Evolutionary conservation across 2,888 invertebrate genomes (phyloP).

Genomic region (Alloscopus bannaensis): DNA sequence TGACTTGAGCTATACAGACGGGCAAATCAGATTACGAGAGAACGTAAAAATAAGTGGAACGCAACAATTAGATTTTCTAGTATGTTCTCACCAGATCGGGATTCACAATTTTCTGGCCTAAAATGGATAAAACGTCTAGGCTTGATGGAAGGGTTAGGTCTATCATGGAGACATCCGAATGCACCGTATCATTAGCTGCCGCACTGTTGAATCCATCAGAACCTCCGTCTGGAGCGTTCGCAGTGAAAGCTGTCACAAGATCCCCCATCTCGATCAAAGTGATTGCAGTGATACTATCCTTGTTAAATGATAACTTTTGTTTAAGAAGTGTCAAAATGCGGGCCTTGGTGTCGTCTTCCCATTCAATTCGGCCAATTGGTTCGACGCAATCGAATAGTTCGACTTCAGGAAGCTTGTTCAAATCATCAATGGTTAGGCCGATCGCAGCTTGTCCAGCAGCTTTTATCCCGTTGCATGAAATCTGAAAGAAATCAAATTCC

Average conservation of each 20-base stretch:
- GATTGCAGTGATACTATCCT: constrained; percentile 53
- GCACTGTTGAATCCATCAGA: not conserved
- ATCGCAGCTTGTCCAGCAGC: constrained; percentile 69
- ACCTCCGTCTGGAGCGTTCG: not conserved
- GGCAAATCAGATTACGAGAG: not conserved
- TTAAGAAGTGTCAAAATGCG: constrained; percentile 61
- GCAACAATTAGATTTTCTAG: not conserved
- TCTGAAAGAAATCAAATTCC: constrained; percentile 48
- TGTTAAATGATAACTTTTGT: constrained; percentile 57
- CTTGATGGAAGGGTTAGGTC: constrained; percentile 66
- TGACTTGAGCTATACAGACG: constrained; percentile 64
- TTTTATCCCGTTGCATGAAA: constrained; percentile 72
- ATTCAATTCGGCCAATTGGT: constrained; percentile 69
- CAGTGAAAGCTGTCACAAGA: constrained; percentile 65
- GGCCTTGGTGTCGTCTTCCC: constrained; percentile 66
- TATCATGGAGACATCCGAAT: constrained; percentile 61
- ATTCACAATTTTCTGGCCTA: constrained; percentile 65
- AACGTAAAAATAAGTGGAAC: not conserved
- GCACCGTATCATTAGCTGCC: constrained; percentile 14
- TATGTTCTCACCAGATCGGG: constrained; percentile 62
- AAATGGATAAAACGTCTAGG: constrained; percentile 64
- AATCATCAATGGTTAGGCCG: constrained; percentile 68
- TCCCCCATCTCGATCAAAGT: constrained; percentile 70
- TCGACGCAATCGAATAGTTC: constrained; percentile 72
- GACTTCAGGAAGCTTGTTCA: constrained; percentile 52